A percentile compares a stretch with the other conserved stretches of the same genome.
Conservation (phyloP, 2,888 invertebrate species). For the Spicauda simplicius region DNA sequence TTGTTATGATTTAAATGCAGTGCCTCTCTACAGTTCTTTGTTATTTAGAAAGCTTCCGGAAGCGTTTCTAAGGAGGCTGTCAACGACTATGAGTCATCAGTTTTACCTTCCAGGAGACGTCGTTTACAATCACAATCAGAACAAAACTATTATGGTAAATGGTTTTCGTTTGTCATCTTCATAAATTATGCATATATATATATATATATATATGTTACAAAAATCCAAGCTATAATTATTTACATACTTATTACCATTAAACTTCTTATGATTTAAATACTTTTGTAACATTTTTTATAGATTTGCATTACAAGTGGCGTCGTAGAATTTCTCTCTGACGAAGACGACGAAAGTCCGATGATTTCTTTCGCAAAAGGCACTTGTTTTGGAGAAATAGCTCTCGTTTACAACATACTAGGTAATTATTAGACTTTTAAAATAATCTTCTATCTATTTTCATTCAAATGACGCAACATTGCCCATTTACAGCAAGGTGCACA, state of each 20-base stretch:
- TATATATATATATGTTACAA: too few relatives aligned
- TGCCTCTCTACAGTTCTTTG: constrained; percentile 77
- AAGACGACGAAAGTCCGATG: constrained; percentile 83
- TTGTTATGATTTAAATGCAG: constrained; percentile 79
- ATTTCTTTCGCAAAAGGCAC: constrained; percentile 80
- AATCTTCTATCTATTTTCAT: constrained; percentile 12
- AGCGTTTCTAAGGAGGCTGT: constrained; percentile 79
- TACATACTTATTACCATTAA: too few relatives aligned
- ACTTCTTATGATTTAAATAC: background rate
- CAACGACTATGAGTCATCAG: constrained; percentile 79
- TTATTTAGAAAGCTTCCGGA: constrained; percentile 81
- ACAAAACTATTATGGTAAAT: constrained; percentile 82
- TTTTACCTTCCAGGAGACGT: constrained; percentile 81
- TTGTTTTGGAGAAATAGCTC: constrained; percentile 80
- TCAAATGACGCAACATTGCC: constrained; percentile 26
- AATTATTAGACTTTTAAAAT: constrained; percentile 36
- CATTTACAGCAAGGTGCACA: constrained; percentile 72
- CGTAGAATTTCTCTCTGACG: constrained; percentile 78
- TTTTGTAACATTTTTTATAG: constrained; percentile 48
- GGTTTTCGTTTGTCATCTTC: constrained; percentile 32
- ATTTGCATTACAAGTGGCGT: constrained; percentile 79
- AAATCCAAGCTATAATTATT: too few relatives aligned
- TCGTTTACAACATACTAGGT: constrained; percentile 80
- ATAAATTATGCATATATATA: too few relatives aligned
- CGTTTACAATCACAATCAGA: constrained; percentile 78